Conservation (phyloP, 2,797 vertebrate genomes). For the Fundulus diaphanus region DNA sequence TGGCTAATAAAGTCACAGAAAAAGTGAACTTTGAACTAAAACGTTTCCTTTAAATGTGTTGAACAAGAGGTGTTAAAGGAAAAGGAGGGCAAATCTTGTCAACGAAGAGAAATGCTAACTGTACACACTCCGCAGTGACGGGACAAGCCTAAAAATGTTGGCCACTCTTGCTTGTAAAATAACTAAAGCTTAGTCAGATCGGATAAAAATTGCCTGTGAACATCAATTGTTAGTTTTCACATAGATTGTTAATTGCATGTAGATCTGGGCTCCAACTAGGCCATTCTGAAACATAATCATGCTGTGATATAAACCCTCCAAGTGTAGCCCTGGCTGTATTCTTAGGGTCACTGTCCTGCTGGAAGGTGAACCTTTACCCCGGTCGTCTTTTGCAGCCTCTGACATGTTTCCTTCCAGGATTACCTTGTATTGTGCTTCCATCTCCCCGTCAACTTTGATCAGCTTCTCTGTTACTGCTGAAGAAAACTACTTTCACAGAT, state of each 20-base stretch:
- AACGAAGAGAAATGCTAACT: slow-evolving; percentile 2
- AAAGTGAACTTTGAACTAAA: slow-evolving; percentile 46
- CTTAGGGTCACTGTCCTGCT: too few relatives aligned
- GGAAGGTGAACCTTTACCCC: neutral
- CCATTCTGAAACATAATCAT: neutral
- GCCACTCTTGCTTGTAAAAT: neutral
- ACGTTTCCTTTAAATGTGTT: slow-evolving; percentile 55
- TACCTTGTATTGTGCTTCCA: neutral
- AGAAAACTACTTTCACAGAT: neutral
- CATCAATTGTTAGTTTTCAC: neutral
- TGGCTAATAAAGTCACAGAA: slow-evolving; percentile 28
- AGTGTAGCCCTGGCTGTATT: too few relatives aligned
- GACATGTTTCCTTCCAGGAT: too few relatives aligned
- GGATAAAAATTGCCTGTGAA: neutral
- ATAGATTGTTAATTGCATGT: neutral
- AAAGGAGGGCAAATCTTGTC: slow-evolving; percentile 10
- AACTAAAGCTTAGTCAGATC: neutral
- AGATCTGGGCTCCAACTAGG: neutral
- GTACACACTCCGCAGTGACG: too few relatives aligned
- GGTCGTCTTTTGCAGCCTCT: neutral
- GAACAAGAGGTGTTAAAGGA: slow-evolving; percentile 24
- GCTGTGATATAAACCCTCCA: neutral
- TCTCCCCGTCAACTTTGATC: neutral
- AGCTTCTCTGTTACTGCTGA: neutral
- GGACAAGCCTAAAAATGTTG: too few relatives aligned